phyloP scores from a whole-genome alignment of 2,888 invertebrate species.

The Drosophila trichaetosa region DNA sequence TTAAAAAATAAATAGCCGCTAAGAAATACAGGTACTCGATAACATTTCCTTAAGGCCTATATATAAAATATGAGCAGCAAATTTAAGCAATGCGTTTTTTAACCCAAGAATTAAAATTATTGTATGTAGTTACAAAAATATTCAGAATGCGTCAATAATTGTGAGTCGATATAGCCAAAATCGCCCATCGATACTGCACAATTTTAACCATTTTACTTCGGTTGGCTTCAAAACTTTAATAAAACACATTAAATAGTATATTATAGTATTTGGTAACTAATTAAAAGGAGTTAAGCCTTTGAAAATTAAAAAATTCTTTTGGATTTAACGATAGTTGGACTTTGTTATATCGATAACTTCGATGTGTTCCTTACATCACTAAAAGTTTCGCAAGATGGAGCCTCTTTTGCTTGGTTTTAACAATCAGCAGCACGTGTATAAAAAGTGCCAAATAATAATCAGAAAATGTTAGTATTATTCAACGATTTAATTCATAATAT shows the following conservation, averaged over 20 bases:
- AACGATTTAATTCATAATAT: conserved; percentile 51
- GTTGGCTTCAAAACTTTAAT: too few species aligned
- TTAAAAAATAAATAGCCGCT: background rate
- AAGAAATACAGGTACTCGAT: conserved; percentile 1
- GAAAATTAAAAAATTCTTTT: background rate
- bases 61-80: too few species aligned
- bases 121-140: background rate
- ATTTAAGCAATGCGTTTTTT: background rate
- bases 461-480: conserved; percentile 84
- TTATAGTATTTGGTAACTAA: background rate
- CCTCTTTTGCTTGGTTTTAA: conserved; percentile 85
- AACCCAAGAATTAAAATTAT: background rate
- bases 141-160: background rate
- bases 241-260: background rate
- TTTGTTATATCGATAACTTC: conserved; percentile 47
- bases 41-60: background rate
- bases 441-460: conserved; percentile 85
- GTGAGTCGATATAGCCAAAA: background rate
- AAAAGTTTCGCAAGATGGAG: conserved; percentile 84
- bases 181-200: background rate
- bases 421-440: conserved; percentile 85
- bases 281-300: background rate
- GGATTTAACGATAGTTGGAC: conserved; percentile 25
- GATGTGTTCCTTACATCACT: conserved; percentile 68
- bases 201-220: background rate